Evolutionary conservation across 2,888 invertebrate species (phyloP).

Genomic region (Hemistola chrysoprasaria): DNA sequence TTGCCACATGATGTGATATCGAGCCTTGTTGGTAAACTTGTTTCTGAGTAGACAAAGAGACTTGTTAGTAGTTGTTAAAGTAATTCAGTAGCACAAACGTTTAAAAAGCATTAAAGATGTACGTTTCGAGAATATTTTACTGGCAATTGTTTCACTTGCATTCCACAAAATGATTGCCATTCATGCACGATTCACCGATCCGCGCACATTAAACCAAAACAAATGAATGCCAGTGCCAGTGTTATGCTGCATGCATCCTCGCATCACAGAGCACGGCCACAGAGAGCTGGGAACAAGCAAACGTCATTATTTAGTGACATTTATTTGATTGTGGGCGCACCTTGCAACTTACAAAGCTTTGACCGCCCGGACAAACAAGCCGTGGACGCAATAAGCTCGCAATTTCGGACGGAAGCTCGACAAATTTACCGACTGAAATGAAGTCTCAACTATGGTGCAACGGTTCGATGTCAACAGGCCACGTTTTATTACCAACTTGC

Average conservation of each 20-base stretch:
- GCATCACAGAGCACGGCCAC: slow-evolving; percentile 5
- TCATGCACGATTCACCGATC: slow-evolving; percentile 7
- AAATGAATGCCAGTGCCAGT: slow-evolving; percentile 13
- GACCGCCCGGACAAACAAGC: slow-evolving; percentile 64
- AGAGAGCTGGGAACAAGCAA: slow-evolving; percentile 19
- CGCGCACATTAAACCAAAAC: slow-evolving; percentile 8
- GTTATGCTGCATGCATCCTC: slow-evolving; percentile 1
- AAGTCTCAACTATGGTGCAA: slow-evolving; percentile 65
- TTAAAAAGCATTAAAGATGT: no score
- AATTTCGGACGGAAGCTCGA: slow-evolving; percentile 68
- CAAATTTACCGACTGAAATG: slow-evolving; percentile 77
- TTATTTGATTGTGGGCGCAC: slow-evolving; percentile 60
- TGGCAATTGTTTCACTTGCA: neutral
- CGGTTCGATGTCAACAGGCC: slow-evolving; percentile 66
- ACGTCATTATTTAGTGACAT: slow-evolving; percentile 46
- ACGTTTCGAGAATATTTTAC: no score
- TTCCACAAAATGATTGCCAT: slow-evolving; percentile 9
- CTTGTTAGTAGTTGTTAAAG: no score
- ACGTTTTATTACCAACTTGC: slow-evolving; percentile 69
- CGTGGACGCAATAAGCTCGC: slow-evolving; percentile 73
- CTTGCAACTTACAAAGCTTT: slow-evolving; percentile 71
- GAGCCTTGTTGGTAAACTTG: slow-evolving; percentile 8
- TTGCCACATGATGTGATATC: slow-evolving; percentile 9
- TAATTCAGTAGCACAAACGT: no score
- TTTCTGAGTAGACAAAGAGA: neutral